These are phyloP conservation scores for Microtus montanus DNA, from an alignment of 2,113 vertebrate genomes.

Conservation along the genomic window DNA sequence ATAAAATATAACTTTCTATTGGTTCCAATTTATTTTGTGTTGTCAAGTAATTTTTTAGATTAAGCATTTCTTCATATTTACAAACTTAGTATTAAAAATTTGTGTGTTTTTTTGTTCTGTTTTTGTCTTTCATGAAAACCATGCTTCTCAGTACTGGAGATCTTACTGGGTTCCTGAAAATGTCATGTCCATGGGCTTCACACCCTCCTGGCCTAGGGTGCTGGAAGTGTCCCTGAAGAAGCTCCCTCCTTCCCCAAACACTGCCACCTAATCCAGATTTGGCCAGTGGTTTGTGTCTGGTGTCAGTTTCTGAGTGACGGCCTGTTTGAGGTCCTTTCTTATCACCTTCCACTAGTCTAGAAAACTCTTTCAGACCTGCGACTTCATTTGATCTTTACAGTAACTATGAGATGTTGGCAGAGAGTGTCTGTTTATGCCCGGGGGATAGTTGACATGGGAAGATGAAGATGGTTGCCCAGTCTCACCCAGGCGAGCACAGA, in stretches of 20 bases:
- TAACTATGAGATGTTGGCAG: background rate
- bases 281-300: background rate
- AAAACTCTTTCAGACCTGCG: background rate
- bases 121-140: background rate
- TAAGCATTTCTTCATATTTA: background rate
- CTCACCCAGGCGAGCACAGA: background rate
- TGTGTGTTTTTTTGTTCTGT: background rate
- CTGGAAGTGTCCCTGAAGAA: background rate
- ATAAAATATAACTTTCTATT: conserved; percentile 3
- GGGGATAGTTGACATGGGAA: background rate
- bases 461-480: background rate
- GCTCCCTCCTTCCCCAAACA: no score
- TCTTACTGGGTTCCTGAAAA: background rate
- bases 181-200: background rate
- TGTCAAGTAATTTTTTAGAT: background rate
- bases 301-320: conserved; percentile 3
- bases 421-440: background rate
- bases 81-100: background rate
- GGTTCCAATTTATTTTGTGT: conserved; percentile 28
- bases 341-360: background rate
- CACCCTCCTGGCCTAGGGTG: background rate
- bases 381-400: background rate
- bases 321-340: background rate
- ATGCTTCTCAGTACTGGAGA: background rate
- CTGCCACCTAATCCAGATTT: background rate